Evolutionary conservation across 1,140 invertebrate genomes (phyloP), one percentile per base, ranked within the genome.

Genomic region (Procambarus virginalis): DNA sequence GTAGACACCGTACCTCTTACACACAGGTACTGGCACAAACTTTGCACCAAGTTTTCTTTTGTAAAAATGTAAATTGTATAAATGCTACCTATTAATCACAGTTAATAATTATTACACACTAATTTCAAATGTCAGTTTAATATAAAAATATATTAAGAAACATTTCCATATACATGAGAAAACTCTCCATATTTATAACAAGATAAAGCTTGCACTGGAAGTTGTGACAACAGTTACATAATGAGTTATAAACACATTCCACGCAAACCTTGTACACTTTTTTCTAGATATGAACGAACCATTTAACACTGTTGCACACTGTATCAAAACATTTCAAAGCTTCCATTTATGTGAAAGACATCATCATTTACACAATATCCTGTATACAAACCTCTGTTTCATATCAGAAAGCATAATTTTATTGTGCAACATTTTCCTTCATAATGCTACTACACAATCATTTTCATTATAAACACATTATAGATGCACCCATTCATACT

Each of bases 71-170:
- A 64, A 64, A 20, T 17, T 17, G n/a, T n/a, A 64, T 64, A 64
- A 64, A 64, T 64, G 60, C 60, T 64, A 64, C 2, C 60, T 64
- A 64, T 64, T 64, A 64, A 64, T 64, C 60, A 64, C 60, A 64
- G 60, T 64, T 64, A 64, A 64, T 64, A 20, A 64, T 64, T 64
- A 17, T 17, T 64, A 64, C 60, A n/a, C n/a, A 64, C 60, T 64
- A 64, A 4, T 64, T 64, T 64, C 60, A 64, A 34, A 64, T 64
- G 60, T 64, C 10, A 64, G 10, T 64, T 64, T 20, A 64, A 64
- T 64, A 64, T 64, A 64, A 64, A 64, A 64, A 64, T 64, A 64
- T 64, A 64, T 64, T 64, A 20, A 64, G 60, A 64, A 64, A 64
- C 60, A 64, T 64, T 64, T 64, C 17, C 60, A 64, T 64, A 64